These are phyloP conservation scores for Smittia sp. DNA, from an alignment of 2,888 invertebrate genomes.

Conservation along the genomic window DNA sequence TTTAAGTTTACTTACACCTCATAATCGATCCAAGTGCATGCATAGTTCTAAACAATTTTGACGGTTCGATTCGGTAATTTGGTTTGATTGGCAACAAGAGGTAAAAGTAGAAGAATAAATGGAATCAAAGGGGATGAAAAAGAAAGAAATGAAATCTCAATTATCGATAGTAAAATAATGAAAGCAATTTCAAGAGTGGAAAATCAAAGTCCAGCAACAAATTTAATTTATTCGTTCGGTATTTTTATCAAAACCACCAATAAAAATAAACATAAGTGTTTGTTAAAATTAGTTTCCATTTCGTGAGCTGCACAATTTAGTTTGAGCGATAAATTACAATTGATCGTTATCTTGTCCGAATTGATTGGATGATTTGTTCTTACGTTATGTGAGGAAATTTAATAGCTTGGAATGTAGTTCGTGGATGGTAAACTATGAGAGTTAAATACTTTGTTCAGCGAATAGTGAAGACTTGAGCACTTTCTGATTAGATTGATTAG, in stretches of 20 bases:
- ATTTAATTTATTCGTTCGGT: background rate
- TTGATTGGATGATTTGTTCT: too few species aligned
- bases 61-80: background rate
- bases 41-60: conserved; percentile 63
- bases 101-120: background rate
- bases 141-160: conserved; percentile 3
- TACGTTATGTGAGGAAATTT: too few species aligned
- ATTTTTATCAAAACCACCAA: background rate
- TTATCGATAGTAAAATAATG: background rate
- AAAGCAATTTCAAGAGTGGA: background rate
- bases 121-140: conserved; percentile 17
- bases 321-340: too few species aligned
- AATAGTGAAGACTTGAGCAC: too few species aligned
- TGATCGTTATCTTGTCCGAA: too few species aligned
- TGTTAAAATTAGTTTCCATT: too few species aligned
- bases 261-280: background rate
- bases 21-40: conserved; percentile 86
- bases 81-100: conserved; percentile 10
- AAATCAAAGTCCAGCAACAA: background rate
- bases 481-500: too few species aligned
- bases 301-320: too few species aligned
- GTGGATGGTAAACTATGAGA: too few species aligned
- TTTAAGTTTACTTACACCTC: conserved; percentile 75
- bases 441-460: too few species aligned
- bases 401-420: too few species aligned